Evolutionary conservation across 2,113 vertebrate species (phyloP), one percentile per base, ranked within the genome.

Genomic region (Paralichthys olivaceus): DNA sequence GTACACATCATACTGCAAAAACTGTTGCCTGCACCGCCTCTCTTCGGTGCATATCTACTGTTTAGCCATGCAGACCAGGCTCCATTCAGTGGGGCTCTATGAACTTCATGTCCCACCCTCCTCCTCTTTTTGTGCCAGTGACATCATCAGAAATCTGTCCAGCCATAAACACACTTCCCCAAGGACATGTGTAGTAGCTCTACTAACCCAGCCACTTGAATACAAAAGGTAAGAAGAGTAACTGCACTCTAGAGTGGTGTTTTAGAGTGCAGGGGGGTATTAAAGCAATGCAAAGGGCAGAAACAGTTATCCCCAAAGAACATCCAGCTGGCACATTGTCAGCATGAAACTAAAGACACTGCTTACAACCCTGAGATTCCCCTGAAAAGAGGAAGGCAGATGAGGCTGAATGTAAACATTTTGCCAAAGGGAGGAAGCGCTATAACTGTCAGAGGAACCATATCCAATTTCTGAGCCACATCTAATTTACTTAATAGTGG

Each of bases 121-220:
- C 53, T 75, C 66, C 53, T 61, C 40, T 47, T 56, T 84, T 57
- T 71, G 62, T 78, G 60, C 72, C 23, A 23, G 72, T 90, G 90
- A 88, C 88, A 91, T 90, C 83, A 87, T 28, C 77, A 72, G 26
- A 76, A 85, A 77, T 28, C 54, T 85, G 84, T 77, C 68, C 63
- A 75, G 70, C 80, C 79, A 83, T 79, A 84, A 85, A 63, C 69
- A 58, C 69, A 68, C 66, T 65, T 86, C 87, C 87, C 89, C 25
- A 49, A 85, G 77, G 86, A 85, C 74, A 87, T 74, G 72, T 68
- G 77, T 84, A 87, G 81, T 86, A 81, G 65, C 69, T 72, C 51
- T 29, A 82, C 72, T 80, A 84, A 69, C 68, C 69, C 55, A 81
- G 69, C 57, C 81, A 68, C 65, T 81, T 58, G 47, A 64, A 45